Base-by-base conservation (phyloP, 1,140 invertebrate species). In the Drosophila bifasciata region DNA sequence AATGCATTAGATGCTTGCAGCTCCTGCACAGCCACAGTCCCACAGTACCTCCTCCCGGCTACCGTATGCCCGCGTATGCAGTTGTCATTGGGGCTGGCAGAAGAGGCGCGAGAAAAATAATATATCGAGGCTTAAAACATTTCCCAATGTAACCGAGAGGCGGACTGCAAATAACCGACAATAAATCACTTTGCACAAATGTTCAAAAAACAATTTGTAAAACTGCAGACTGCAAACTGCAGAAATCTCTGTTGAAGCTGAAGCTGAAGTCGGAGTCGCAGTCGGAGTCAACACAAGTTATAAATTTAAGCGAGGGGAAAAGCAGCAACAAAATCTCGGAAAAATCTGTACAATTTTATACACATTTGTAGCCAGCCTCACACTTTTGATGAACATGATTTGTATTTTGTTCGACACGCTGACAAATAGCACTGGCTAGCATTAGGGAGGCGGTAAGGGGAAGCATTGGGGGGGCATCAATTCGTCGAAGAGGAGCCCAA, bases 131-230 rank as follows among this genome's bases (percentile, higher is more conserved):
- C 32, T 36, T 41, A 40, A 76, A 59, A 80, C 76, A 85, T 85
- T 86, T 85, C 77, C 72, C 80, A 86, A 80, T 68, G 32, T 80
- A 68, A 64, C 67, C 76, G 67, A 61, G 66, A 70, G 76, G 62
- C 70, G 59, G 69, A 58, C 61, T 58, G 81, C 75, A 81, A 86
- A 86, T 67, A 86, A 81, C 83, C 61, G 61, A 59, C 73, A 67
- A 86, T 86, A 86, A 86, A 86, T 86, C 81, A 88, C 70, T 72
- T 76, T 80, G 72, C 72, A 79, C 76, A 85, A 85, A 84, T 80
- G 80, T 61, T 57, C 46, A 45, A 77, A 77, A 77, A 77, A 71
- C 76, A 78, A 78, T 78, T 77, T 67, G 58, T 70, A 70, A 58
- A 79, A 80, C 60, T 41, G 67, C 78, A 66, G 75, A 62, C 59